Evolutionary conservation across 1,140 invertebrate species (phyloP).

Genomic region (Odontomachus brunneus): DNA sequence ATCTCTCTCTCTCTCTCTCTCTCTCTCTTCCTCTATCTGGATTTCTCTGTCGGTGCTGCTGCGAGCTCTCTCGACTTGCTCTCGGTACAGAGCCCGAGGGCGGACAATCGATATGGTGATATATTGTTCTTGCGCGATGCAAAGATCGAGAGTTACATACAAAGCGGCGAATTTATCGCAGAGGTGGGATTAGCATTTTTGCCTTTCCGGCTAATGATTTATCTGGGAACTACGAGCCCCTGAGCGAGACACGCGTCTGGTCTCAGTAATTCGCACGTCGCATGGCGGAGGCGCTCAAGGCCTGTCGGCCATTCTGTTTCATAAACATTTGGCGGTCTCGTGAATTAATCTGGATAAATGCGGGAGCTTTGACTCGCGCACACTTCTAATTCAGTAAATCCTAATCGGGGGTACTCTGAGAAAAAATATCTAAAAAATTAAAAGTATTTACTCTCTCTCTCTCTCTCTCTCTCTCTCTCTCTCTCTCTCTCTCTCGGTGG

Average conservation of each 20-base stretch:
- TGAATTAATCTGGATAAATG: background rate
- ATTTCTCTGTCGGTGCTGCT: background rate
- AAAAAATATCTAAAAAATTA: no score
- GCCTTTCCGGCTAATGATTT: constrained; percentile 49
- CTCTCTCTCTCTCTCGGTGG: no score
- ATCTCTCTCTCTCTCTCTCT: background rate
- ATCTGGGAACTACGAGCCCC: constrained; percentile 29
- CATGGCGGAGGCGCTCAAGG: background rate
- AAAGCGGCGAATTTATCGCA: constrained; percentile 56
- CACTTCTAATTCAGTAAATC: no score
- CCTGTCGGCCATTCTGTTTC: background rate
- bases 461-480: no score
- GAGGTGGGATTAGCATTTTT: constrained; percentile 62
- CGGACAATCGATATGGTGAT: constrained; percentile 67
- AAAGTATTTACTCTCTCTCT: no score
- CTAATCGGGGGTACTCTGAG: no score
- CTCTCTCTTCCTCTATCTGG: constrained; percentile 1
- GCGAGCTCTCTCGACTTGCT: constrained; percentile 34
- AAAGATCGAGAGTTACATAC: constrained; percentile 38
- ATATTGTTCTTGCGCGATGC: constrained; percentile 52
- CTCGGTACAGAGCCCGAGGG: constrained; percentile 42
- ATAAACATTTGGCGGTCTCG: background rate
- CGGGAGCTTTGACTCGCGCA: background rate
- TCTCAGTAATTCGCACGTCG: constrained; percentile 16
- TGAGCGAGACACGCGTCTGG: constrained; percentile 22